These are phyloP conservation scores for Potamarius usumacintae DNA, from an alignment of 2,113 vertebrate species.

Conservation along the genomic window DNA sequence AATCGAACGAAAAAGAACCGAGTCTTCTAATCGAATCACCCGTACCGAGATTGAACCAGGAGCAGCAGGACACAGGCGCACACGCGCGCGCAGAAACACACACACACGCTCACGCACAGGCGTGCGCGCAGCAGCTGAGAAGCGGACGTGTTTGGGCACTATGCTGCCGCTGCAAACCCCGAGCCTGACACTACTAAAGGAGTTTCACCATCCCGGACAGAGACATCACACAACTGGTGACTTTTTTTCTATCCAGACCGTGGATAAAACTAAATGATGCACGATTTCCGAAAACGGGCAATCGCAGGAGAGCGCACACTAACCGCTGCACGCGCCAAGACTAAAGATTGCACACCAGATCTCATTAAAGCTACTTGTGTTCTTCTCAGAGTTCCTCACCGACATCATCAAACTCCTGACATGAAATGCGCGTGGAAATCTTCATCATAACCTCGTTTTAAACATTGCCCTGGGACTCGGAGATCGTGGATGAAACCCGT, in stretches of 20 bases:
- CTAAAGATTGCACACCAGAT: neutral
- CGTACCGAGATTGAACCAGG: neutral
- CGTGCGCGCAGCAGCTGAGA: constrained; percentile 11
- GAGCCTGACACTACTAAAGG: neutral
- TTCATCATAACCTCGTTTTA: neutral
- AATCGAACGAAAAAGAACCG: neutral
- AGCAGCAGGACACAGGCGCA: neutral
- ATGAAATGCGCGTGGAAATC: neutral
- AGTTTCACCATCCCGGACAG: neutral
- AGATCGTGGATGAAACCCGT: neutral
- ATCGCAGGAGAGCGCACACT: neutral
- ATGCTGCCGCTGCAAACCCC: constrained; percentile 17
- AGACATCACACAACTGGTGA: neutral
- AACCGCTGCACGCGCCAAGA: neutral
- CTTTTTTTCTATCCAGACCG: neutral
- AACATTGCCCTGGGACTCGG: constrained; percentile 6
- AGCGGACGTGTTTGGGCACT: constrained; percentile 11
- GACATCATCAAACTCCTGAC: neutral
- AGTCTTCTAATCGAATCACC: constrained; percentile 9
- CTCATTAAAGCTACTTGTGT: neutral
- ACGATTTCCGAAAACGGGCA: neutral
- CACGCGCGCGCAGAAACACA: neutral
- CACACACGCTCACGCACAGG: neutral
- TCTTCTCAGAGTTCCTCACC: neutral
- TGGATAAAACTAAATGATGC: constrained; percentile 6